Percentiles rank a stretch among this genome's conserved stretches.
These are phyloP conservation scores for Tribolium freemani DNA, from an alignment of 2,888 invertebrate species.

Conservation along the genomic window DNA sequence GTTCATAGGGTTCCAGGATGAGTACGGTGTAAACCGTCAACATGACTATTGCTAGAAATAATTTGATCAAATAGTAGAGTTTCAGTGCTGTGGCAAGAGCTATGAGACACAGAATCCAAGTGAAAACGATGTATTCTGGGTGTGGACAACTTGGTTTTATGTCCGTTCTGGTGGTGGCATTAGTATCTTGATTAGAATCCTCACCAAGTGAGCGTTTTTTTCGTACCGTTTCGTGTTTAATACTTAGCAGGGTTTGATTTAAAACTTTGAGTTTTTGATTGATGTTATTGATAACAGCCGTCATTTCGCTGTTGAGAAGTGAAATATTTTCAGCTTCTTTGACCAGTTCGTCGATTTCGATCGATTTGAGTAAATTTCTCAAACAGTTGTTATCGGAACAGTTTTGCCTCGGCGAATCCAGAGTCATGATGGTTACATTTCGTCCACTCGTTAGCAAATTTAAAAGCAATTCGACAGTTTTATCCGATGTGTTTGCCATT, in stretches of 20 bases:
- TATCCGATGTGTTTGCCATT: conserved; percentile 14
- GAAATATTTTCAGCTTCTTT: conserved; percentile 49
- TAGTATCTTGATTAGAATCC: not conserved
- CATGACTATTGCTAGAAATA: conserved; percentile 82
- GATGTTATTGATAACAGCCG: conserved; percentile 47
- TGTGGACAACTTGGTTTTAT: conserved; percentile 67
- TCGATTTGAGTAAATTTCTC: conserved; percentile 46
- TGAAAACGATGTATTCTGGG: conserved; percentile 92
- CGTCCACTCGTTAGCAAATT: conserved; percentile 63
- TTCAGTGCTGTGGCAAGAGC: conserved; percentile 93
- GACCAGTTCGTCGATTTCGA: conserved; percentile 49
- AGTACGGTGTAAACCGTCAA: conserved; percentile 81
- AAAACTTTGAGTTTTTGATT: conserved; percentile 49
- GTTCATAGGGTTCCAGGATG: conserved; percentile 70
- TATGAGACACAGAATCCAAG: conserved; percentile 93
- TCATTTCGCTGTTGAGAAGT: conserved; percentile 46
- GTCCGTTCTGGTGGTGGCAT: not conserved
- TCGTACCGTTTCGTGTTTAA: not conserved
- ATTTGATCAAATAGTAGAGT: conserved; percentile 89
- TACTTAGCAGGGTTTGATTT: conserved; percentile 33
- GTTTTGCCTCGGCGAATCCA: conserved; percentile 57
- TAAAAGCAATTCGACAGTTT: conserved; percentile 55
- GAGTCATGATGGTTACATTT: conserved; percentile 62
- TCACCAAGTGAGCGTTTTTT: conserved; percentile 13
- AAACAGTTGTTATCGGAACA: conserved; percentile 51